Evolutionary conservation across 2,797 vertebrate genomes (phyloP).

Genomic region (Acanthiza pusilla): DNA sequence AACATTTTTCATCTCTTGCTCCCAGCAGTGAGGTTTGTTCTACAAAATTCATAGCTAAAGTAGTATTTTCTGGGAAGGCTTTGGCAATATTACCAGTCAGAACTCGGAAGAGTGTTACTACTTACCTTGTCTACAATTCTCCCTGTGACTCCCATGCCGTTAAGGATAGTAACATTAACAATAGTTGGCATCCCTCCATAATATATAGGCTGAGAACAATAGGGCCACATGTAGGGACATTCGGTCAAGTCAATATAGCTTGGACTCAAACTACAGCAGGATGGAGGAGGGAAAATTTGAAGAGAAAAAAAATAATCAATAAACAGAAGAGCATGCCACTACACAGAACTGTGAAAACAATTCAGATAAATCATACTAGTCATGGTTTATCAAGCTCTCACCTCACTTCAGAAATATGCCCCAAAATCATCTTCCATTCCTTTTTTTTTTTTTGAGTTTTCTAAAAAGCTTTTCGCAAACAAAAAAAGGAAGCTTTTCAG

Average conservation of each 20-base stretch:
- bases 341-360: neutral
- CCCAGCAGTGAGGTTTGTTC: neutral
- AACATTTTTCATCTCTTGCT: neutral
- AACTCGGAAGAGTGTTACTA: neutral
- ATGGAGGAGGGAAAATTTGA: neutral
- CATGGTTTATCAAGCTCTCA: neutral
- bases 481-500: neutral
- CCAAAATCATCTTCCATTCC: neutral
- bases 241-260: conserved; percentile 98
- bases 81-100: neutral
- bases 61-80: neutral
- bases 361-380: neutral
- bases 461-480: neutral
- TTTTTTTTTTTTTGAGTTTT: neutral
- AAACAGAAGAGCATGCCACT: neutral
- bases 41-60: neutral
- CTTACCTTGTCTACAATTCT: conserved; percentile 93
- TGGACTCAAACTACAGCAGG: conserved; percentile 85
- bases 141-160: conserved; percentile 98
- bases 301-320: neutral
- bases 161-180: conserved; percentile 95
- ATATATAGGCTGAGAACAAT: conserved; percentile 99
- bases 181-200: conserved; percentile 98
- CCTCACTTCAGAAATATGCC: neutral
- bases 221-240: conserved; percentile 99